Percentiles rank a stretch among this genome's conserved stretches.
Conservation (phyloP, 2,797 vertebrate species). For the Brotula barbata region DNA sequence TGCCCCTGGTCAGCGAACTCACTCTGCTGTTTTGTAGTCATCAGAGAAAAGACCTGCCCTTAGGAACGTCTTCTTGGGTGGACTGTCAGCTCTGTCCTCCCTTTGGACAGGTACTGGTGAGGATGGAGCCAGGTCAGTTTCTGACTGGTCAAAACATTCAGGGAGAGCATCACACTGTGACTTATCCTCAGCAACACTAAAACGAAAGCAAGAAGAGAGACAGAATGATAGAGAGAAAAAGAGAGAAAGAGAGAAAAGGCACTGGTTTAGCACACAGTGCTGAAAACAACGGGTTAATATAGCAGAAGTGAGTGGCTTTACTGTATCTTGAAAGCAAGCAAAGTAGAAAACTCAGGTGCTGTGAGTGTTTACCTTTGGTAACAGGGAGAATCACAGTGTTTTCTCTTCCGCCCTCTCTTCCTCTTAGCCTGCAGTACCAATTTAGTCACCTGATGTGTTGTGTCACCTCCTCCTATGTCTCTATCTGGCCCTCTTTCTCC, state of each 20-base stretch:
- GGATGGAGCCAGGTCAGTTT: slow-evolving; percentile 70
- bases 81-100: slow-evolving; percentile 83
- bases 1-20: slow-evolving; percentile 66
- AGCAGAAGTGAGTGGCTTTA: slow-evolving; percentile 63
- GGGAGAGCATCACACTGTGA: slow-evolving; percentile 72
- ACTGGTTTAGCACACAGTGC: slow-evolving; percentile 83
- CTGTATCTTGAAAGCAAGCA: slow-evolving; percentile 51
- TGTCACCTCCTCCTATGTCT: slow-evolving; percentile 37
- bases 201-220: slow-evolving; percentile 72
- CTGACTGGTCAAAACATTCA: slow-evolving; percentile 73
- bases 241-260: slow-evolving; percentile 71
- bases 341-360: slow-evolving; percentile 62
- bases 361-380: slow-evolving; percentile 72
- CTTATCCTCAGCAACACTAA: slow-evolving; percentile 68
- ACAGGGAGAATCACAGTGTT: slow-evolving; percentile 74
- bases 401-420: slow-evolving; percentile 84
- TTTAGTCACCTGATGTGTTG: slow-evolving; percentile 82
- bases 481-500: slow-evolving; percentile 51
- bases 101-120: slow-evolving; percentile 76
- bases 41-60: slow-evolving; percentile 97
- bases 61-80: slow-evolving; percentile 93
- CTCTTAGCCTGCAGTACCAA: slow-evolving; percentile 84
- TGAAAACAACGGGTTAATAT: slow-evolving; percentile 78
- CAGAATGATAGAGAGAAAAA: slow-evolving; percentile 72
- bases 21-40: slow-evolving; percentile 95